Evolutionary conservation across 2,113 vertebrate genomes (phyloP).

Genomic region (Chaenogobius annularis): DNA sequence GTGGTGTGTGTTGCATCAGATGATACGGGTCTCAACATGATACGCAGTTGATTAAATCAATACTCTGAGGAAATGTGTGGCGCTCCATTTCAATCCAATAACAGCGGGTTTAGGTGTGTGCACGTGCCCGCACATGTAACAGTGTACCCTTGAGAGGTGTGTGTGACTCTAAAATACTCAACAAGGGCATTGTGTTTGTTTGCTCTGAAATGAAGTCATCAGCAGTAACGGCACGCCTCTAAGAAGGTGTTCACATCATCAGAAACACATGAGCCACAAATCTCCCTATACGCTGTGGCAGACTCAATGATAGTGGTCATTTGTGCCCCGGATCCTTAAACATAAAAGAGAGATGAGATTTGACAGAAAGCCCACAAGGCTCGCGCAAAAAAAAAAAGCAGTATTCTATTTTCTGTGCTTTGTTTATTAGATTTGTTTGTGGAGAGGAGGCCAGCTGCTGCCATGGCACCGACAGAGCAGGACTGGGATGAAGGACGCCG

Average conservation of each 20-base stretch:
- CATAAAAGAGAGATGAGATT: slow-evolving; percentile 43
- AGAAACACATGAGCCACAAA: slow-evolving; percentile 38
- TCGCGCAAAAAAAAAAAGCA: slow-evolving; percentile 23
- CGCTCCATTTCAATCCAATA: slow-evolving; percentile 75
- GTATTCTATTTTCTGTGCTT: slow-evolving; percentile 43
- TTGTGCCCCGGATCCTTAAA: slow-evolving; percentile 54
- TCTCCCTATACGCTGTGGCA: slow-evolving; percentile 40
- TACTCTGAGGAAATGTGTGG: slow-evolving; percentile 75
- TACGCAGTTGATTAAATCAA: slow-evolving; percentile 77
- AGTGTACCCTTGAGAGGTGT: slow-evolving; percentile 51
- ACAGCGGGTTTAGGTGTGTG: slow-evolving; percentile 48
- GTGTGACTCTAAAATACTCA: slow-evolving; percentile 48
- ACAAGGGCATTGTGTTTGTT: slow-evolving; percentile 70
- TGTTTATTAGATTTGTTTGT: slow-evolving; percentile 57
- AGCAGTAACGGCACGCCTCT: slow-evolving; percentile 41
- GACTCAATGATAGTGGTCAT: slow-evolving; percentile 50
- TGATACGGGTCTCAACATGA: slow-evolving; percentile 76
- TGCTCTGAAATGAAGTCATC: slow-evolving; percentile 67
- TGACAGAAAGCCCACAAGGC: slow-evolving; percentile 41
- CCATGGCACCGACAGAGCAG: slow-evolving; percentile 11
- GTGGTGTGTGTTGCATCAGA: slow-evolving; percentile 73
- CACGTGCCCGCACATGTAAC: slow-evolving; percentile 12
- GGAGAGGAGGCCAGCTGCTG: slow-evolving; percentile 38
- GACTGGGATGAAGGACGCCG: slow-evolving; percentile 32
- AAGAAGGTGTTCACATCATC: slow-evolving; percentile 42